Base-by-base conservation (phyloP, 37 sponge, comb jelly and placozoan genomes). In the Mnemiopsis leidyi region DNA sequence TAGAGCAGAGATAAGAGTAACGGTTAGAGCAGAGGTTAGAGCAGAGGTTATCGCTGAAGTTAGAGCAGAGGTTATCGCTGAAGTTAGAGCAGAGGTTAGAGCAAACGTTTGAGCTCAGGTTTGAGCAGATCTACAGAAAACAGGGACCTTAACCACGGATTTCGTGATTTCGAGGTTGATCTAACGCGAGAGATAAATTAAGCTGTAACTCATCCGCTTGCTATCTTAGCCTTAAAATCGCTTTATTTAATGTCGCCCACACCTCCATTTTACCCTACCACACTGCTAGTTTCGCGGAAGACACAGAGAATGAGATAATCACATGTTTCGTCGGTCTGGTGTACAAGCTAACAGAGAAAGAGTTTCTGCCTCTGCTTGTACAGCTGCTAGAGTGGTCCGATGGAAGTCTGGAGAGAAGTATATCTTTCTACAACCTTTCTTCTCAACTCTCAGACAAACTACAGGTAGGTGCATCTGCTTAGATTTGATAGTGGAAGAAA, bases 331-430 rank as follows among this genome's bases (percentile, higher is more conserved):
- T 85, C 24, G n/a, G 26, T 0, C 90, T 85, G 48, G 90, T 85
- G 90, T 85, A 85, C 90, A 85, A 85, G 90, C 90, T 85, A 39
- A 85, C 90, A 26, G 90, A 85, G 90, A 85, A 85, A 28, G 90
- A 85, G 40, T 85, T 85, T 28, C 90, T 85, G 0, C 90, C 90
- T 23, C 90, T 85, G 38, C 90, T 85, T 13, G n/a, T 85, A 7
- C 24, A 18, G 23, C 48, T 85, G 5, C 90, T 85, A n/a, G 90
- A 85, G 90, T 85, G 90, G 90, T 38, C 90, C 5, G 48, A 85
- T 1, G 90, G 30, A 29, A 23, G 26, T 21, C 38, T 32, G 24
- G 90, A 38, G 29, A 85, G n/a, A 0, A 40, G 90, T 3, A 85
- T 33, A 7, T 39, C 90, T 26, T 85, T 85, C 90, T 85, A 29